Evolutionary conservation across 2,113 vertebrate species (phyloP), one percentile per base, ranked within the genome.

Genomic region (Junco hyemalis): DNA sequence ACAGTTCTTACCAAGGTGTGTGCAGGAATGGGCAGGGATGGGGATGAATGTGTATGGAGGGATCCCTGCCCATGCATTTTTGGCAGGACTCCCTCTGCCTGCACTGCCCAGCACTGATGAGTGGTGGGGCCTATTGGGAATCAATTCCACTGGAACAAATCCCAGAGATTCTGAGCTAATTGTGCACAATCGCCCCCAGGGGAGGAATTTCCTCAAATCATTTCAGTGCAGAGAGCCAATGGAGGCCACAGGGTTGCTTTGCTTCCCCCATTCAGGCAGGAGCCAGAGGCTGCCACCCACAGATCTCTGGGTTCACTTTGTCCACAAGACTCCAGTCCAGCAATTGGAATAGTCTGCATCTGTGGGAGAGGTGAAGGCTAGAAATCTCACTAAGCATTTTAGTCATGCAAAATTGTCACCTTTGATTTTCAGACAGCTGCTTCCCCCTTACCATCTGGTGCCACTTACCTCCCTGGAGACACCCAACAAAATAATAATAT

Each of bases 341-440:
- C 2, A 4, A 38, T 38, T 73, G 79, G 33, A 66, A 83, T 66
- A 81, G 66, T 63, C 64, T 82, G 51, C 54, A 74, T 50, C 47
- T 80, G 56, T 65, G 70, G 84, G 80, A 96, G 87, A 87, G 20
- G 14, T 60, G 61, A n/a, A 57, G 76, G 72, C 54, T 93, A 56
- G 60, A 94, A 94, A 92, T 87, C 61, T 91, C 61, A 70, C 68
- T 71, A 74, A 81, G 78, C 20, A 36, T 73, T 94, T 94, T 83
- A 96, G 61, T 88, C 56, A 92, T 69, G 88, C 71, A 81, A 87
- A 93, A 77, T 42, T 70, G 57, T 87, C 93, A 93, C 86, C 86
- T 91, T 92, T 88, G 91, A 66, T 95, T 92, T 92, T 92, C 88
- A 92, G 89, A 89, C 93, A 73, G 60, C 81, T 93, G 44, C 90